Conservation (phyloP, 37 sponge, comb jelly and placozoan species). For the Tethya wilhelma region DNA sequence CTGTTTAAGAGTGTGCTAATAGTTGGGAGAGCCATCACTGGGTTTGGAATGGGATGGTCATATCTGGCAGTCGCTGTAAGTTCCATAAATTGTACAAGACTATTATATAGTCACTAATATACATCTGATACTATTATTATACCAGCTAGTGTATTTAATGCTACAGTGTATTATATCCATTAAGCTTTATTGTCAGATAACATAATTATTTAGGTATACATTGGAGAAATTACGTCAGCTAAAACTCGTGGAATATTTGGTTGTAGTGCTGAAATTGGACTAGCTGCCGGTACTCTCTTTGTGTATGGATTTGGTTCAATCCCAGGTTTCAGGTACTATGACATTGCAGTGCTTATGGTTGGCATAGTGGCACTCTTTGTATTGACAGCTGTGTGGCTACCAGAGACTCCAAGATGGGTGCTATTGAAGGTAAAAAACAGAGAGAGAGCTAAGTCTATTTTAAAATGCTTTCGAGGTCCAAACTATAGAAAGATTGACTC, state of each 20-base stretch:
- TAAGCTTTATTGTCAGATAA: too few species aligned
- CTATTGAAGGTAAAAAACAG: conserved; percentile 7
- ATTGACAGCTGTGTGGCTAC: conserved; percentile 10
- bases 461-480: conserved; percentile 56
- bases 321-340: conserved; percentile 17
- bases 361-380: conserved; percentile 13
- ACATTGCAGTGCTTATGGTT: conserved; percentile 15
- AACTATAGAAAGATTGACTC: not conserved
- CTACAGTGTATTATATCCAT: too few species aligned
- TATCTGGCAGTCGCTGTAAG: conserved; percentile 19
- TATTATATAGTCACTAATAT: too few species aligned
- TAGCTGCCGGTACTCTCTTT: too few species aligned
- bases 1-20: conserved; percentile 18
- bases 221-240: too few species aligned
- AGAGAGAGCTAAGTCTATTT: conserved; percentile 22
- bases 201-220: too few species aligned
- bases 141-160: too few species aligned
- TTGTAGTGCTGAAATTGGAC: too few species aligned
- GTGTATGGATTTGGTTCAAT: conserved; percentile 23
- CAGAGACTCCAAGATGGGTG: conserved; percentile 72
- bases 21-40: conserved; percentile 41
- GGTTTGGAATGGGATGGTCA: conserved; percentile 56
- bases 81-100: too few species aligned
- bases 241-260: too few species aligned
- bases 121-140: too few species aligned